phyloP scores from a whole-genome alignment of 2,888 invertebrate species.

The Cyaniris semiargus region DNA sequence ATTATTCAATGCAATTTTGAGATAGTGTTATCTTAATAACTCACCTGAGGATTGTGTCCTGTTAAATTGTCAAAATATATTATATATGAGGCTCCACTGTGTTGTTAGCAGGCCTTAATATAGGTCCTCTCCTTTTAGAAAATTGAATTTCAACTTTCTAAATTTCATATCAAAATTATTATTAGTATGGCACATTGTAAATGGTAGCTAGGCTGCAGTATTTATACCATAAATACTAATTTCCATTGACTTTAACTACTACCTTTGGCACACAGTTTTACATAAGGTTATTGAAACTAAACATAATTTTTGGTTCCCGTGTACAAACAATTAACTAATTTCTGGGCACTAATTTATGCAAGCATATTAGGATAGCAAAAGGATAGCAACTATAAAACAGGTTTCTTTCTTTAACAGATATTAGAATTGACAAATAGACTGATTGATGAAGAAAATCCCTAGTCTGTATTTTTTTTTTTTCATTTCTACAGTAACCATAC shows the following conservation, averaged over 20 bases:
- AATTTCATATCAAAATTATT: neutral
- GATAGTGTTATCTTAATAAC: neutral
- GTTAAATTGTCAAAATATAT: too few relatives aligned
- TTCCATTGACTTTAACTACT: neutral
- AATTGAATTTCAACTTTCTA: neutral
- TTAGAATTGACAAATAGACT: neutral
- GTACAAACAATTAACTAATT: too few relatives aligned
- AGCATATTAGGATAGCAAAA: too few relatives aligned
- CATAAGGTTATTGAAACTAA: neutral
- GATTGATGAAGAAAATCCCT: neutral
- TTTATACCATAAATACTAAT: neutral
- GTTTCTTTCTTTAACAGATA: neutral
- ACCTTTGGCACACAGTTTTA: neutral
- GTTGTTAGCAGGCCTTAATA: neutral
- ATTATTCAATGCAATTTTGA: conserved; percentile 7
- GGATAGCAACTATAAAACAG: neutral
- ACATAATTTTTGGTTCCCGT: too few relatives aligned
- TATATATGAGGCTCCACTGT: too few relatives aligned
- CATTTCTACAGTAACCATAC: neutral
- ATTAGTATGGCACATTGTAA: neutral
- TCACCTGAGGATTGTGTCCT: neutral
- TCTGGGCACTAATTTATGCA: too few relatives aligned
- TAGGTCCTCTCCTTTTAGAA: neutral
- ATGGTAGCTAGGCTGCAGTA: neutral
- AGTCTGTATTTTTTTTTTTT: neutral